Base-by-base conservation (phyloP, 2,888 invertebrate species). In the Anthophora plumipes region DNA sequence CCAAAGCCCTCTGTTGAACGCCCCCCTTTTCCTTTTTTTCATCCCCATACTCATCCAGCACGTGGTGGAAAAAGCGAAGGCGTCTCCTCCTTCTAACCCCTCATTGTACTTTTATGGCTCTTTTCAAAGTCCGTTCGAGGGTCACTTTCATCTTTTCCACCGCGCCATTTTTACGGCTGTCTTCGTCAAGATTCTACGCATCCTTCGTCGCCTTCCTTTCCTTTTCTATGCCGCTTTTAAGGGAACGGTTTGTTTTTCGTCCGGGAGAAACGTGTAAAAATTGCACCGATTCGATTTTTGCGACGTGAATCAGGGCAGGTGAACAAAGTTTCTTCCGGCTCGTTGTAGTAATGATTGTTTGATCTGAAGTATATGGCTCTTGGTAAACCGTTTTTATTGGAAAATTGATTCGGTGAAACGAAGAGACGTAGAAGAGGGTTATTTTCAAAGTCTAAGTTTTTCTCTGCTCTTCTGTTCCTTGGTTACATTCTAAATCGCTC, bases 81-180 rank as follows among this genome's bases (percentile, higher is more conserved):
- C 83, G 75, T 64, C 77, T 69, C 31, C 31, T 73, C 73, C 77
- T 75, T 69, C 83, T 69, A 72, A 82, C 71, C 84, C 83, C 79
- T 88, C 82, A 83, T 85, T 88, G 88, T 88, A 83, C 79, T 88
- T 88, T 88, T 88, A 88, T 83, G 76, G 85, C 52, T 82, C 79
- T 79, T 88, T 88, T 88, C 85, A 79, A 85, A 82, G 75, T 85
- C 83, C 79, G 72, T 78, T 80, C 80, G 80, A 77, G 76, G 83
- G 80, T 85, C 82, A 83, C 85, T 88, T 85, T 88, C 79, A 83
- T 83, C 86, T 88, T 66, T 74, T 80, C 71, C 70, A 55, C 72
- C 61, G 67, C 60, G 64, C 76, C 73, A 78, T 82, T 78, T 82
- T 78, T 68, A 70, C 83, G 85, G 55, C 75, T 75, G 60, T 59